Evolutionary conservation across 2,888 invertebrate species (phyloP), one percentile per base, ranked within the genome.

Genomic region (Sarcophaga subvicina): DNA sequence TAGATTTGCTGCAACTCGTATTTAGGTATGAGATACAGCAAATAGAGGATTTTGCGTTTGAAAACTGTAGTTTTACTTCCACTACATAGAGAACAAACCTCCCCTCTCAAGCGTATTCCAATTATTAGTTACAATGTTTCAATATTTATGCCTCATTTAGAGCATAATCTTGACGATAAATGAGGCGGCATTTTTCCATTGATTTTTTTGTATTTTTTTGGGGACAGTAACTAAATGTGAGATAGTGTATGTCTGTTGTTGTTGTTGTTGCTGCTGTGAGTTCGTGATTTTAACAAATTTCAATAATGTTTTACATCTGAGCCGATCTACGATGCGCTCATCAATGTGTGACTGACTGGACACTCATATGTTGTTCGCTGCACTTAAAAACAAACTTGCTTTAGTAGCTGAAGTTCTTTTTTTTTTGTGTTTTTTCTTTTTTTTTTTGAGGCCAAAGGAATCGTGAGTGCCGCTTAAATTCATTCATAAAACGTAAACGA

Each of bases 231-330:
- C 2, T 0, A 14, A 49, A 14, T 49, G 11, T 49, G 14, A 3
- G 11, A 49, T 49, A 4, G 17, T 5, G 12, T 14, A 54, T 17
- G 54, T 14, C 0, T 14, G 54, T 54, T 54, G 54, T 54, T 72
- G 1, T 72, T 54, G 22, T 82, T 12, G 20, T 1, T 66, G n/a
- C 63, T 47, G 59, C 59, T 59, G 22, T 25, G 20, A 83, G 25
- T 84, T 92, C 92, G 91, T 91, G 91, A 91, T 91, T 90, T 90
- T 89, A 91, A 91, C 92, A 92, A 91, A 91, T 91, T 91, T 91
- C 90, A 90, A 90, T 91, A 90, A 90, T 91, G 91, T 91, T 90
- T 89, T 90, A 91, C 91, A 91, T 89, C 64, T 67, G 62, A 63
- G n/a, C 88, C 90, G 89, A 79, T 81, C 80, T 81, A 69, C 73